A percentile compares a stretch with the other conserved stretches of the same genome.
phyloP scores from a whole-genome alignment of 2,113 vertebrate species.

The Neolamprologus hecqui region DNA sequence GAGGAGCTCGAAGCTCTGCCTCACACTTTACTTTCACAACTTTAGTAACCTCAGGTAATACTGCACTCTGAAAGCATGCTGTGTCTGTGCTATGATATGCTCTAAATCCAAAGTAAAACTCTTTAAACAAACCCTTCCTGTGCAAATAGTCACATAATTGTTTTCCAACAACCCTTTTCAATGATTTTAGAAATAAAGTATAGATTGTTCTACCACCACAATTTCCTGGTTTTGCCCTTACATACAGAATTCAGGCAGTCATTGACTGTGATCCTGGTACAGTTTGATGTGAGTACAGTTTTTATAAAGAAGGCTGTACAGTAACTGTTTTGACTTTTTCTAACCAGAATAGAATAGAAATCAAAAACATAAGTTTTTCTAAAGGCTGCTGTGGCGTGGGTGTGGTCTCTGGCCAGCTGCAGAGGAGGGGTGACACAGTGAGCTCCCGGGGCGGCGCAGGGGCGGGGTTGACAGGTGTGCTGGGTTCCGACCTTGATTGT shows the following conservation, averaged over 20 bases:
- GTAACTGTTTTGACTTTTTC: neutral
- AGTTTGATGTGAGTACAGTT: neutral
- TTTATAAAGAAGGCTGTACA: neutral
- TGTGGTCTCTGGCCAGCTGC: too few relatives aligned
- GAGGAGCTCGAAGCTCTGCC: neutral
- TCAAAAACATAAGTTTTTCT: neutral
- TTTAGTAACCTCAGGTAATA: neutral
- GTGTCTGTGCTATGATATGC: neutral
- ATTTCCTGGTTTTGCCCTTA: neutral
- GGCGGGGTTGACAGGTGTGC: too few relatives aligned
- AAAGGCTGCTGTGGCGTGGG: neutral
- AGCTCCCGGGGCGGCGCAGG: too few relatives aligned
- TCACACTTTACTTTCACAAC: neutral
- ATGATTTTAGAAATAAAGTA: neutral
- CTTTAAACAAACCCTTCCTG: neutral
- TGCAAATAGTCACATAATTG: neutral
- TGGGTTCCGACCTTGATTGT: too few relatives aligned
- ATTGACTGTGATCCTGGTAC: neutral
- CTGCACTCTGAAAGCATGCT: neutral
- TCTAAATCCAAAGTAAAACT: neutral
- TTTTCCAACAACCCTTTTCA: neutral
- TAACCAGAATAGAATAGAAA: neutral
- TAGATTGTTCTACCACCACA: neutral
- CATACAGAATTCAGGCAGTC: neutral
- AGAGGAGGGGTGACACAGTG: too few relatives aligned